Percentiles rank a stretch among this genome's conserved stretches.
Conservation (phyloP, 2,888 invertebrate species). For the Nemotelus nigrinus region DNA sequence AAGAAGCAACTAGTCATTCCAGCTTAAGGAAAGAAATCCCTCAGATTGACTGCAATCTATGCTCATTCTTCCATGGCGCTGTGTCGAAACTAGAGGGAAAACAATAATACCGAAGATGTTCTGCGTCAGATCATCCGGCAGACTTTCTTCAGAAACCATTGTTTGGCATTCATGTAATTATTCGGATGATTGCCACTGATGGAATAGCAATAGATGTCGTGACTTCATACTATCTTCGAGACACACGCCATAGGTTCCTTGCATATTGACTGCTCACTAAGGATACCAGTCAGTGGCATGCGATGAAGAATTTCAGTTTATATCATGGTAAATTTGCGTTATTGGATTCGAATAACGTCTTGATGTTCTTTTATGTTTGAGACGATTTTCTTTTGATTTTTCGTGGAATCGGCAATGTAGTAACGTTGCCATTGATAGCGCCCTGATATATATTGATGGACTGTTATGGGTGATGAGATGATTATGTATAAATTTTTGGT, state of each 20-base stretch:
- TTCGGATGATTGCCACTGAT: conserved; percentile 41
- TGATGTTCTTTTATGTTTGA: not conserved
- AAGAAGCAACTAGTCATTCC: not conserved
- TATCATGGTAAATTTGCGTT: conserved; percentile 17
- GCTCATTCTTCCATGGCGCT: not conserved
- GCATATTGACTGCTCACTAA: not conserved
- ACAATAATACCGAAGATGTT: not conserved
- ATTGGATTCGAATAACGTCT: conserved; percentile 25
- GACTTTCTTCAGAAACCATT: not conserved
- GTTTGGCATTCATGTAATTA: conserved; percentile 42
- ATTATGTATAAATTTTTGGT: too few species aligned
- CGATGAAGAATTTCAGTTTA: conserved; percentile 14
- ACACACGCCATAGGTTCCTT: not conserved
- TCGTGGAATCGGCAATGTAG: not conserved
- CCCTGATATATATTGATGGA: too few species aligned
- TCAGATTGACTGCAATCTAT: not conserved
- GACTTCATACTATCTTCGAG: conserved; percentile 13
- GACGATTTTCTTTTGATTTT: conserved; percentile 5
- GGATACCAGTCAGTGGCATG: too few species aligned
- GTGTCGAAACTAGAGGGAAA: not conserved
- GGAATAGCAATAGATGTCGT: conserved; percentile 16
- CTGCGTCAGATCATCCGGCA: not conserved
- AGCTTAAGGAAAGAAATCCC: not conserved
- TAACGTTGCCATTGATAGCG: too few species aligned
- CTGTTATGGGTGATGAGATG: too few species aligned